These are phyloP conservation scores for Ophiodon elongatus DNA, from an alignment of 2,113 vertebrate genomes.

Conservation along the genomic window DNA sequence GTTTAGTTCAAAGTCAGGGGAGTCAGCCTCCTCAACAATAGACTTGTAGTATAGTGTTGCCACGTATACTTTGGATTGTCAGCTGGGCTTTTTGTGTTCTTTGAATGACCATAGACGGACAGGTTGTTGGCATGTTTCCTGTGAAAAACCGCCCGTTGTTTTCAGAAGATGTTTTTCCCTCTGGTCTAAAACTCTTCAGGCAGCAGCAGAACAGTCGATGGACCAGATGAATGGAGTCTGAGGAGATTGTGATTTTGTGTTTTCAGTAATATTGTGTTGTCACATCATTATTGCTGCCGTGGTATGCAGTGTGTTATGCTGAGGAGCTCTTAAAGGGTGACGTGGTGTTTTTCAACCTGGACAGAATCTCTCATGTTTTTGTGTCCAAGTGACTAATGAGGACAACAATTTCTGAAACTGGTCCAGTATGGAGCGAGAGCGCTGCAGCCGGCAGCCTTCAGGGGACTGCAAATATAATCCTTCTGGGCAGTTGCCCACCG, in stretches of 20 bases:
- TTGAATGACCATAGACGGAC: not conserved
- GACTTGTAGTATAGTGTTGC: slow-evolving; percentile 3
- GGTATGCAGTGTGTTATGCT: not conserved
- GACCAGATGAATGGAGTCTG: not conserved
- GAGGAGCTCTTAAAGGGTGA: not conserved
- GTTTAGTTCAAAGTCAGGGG: slow-evolving; percentile 67
- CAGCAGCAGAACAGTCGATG: not conserved
- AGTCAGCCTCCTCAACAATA: slow-evolving; percentile 35
- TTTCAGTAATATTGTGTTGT: not conserved
- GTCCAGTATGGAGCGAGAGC: not conserved
- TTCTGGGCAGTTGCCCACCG: not conserved
- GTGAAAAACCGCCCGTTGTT: not conserved
- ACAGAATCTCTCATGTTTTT: not conserved
- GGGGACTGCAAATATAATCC: not conserved
- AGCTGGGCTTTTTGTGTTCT: slow-evolving; percentile 1
- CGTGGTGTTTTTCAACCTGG: not conserved
- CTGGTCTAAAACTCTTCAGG: not conserved
- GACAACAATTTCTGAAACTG: not conserved
- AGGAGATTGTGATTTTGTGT: not conserved
- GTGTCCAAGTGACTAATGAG: not conserved
- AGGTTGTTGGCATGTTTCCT: not conserved
- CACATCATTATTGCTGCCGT: not conserved
- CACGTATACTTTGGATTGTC: slow-evolving; percentile 20
- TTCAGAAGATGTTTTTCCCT: not conserved
- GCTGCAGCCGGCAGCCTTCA: too few species aligned